These are phyloP conservation scores for Osmoderma eremita DNA, from an alignment of 2,888 invertebrate species.

Conservation along the genomic window DNA sequence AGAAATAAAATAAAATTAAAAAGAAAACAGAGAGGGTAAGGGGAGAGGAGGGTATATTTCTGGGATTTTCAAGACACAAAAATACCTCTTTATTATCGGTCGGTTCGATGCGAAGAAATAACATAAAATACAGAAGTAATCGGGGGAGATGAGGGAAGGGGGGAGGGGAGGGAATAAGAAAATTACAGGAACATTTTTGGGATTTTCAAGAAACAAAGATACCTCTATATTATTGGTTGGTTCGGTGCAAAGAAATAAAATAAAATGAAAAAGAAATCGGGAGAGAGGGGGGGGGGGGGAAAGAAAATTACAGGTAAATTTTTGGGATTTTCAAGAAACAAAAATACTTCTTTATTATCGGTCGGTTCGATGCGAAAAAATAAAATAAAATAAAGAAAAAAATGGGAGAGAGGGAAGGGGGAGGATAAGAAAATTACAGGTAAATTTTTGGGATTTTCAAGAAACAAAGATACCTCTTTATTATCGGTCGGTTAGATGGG, in stretches of 20 bases:
- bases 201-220: constrained; percentile 52
- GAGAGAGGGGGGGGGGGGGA: too few relatives aligned
- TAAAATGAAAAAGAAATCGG: neutral
- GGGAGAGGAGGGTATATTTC: too few relatives aligned
- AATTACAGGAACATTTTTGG: neutral
- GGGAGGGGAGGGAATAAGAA: neutral
- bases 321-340: too few relatives aligned
- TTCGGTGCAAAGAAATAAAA: constrained; percentile 64
- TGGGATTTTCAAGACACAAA: too few relatives aligned
- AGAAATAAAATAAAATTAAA: neutral
- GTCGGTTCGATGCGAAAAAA: too few relatives aligned
- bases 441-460: neutral
- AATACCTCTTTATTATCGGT: too few relatives aligned
- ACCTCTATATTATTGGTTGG: constrained; percentile 72
- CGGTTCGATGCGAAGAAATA: too few relatives aligned
- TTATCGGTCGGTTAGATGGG: constrained; percentile 74
- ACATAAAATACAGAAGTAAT: neutral
- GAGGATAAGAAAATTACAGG: too few relatives aligned
- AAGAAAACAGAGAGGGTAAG: neutral
- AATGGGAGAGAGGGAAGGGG: too few relatives aligned
- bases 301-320: too few relatives aligned
- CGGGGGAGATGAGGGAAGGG: too few relatives aligned
- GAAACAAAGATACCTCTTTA: constrained; percentile 64
- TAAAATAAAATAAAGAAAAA: neutral
- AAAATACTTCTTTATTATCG: too few relatives aligned